Percentiles rank a stretch among this genome's conserved stretches.
phyloP scores from a whole-genome alignment of 2,888 invertebrate genomes.

The Eledona agricola region DNA sequence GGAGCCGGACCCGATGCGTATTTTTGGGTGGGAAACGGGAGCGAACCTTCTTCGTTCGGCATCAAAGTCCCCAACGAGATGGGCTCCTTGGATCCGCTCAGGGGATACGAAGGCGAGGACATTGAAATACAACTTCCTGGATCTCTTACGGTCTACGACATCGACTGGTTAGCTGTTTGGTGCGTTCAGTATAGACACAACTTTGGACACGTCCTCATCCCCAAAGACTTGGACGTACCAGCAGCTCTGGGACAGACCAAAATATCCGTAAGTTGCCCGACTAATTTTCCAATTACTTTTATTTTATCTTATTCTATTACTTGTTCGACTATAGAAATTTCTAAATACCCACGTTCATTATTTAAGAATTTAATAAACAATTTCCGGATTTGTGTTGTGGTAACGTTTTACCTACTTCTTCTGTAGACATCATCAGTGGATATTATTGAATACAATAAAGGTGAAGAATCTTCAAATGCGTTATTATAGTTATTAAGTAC shows the following conservation, averaged over 20 bases:
- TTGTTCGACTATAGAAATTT: no score
- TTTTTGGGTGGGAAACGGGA: slow-evolving; percentile 93
- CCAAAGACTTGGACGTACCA: slow-evolving; percentile 88
- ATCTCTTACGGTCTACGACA: slow-evolving; percentile 85
- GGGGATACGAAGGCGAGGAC: slow-evolving; percentile 90
- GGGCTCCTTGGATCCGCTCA: slow-evolving; percentile 81
- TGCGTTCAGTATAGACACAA: slow-evolving; percentile 90
- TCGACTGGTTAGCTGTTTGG: slow-evolving; percentile 93
- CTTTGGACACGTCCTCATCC: slow-evolving; percentile 89
- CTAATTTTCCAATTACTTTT: no score
- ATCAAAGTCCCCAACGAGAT: slow-evolving; percentile 89
- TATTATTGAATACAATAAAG: no score
- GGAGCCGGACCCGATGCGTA: slow-evolving; percentile 92
- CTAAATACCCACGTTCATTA: no score
- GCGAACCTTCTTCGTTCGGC: slow-evolving; percentile 81
- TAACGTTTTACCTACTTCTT: no score
- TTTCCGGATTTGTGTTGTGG: no score
- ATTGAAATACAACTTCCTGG: slow-evolving; percentile 90
- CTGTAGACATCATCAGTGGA: no score
- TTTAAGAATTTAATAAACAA: no score
- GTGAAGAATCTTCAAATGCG: no score
- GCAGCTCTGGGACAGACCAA: slow-evolving; percentile 91
- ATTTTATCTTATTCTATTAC: no score
- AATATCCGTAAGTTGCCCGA: slow-evolving; percentile 87
- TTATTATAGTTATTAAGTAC: no score